phyloP scores from a whole-genome alignment of 2,113 vertebrate species.

The Sinocyclocheilus rhinocerous region DNA sequence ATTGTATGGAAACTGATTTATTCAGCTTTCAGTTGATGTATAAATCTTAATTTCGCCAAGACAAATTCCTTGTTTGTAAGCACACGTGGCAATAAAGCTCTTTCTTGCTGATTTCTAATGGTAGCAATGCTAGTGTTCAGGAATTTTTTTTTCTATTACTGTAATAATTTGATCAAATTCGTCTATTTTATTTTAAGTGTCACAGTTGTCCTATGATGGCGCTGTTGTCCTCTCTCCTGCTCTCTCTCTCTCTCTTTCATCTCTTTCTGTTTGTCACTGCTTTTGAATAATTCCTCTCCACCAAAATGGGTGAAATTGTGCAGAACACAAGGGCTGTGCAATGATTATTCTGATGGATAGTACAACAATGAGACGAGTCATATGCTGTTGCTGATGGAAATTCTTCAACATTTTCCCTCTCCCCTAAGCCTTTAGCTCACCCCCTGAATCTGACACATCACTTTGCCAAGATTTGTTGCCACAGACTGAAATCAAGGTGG shows the following conservation, averaged over 20 bases:
- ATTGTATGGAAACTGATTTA: too few relatives aligned
- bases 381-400: constrained; percentile 55
- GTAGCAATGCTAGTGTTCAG: not conserved
- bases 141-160: not conserved
- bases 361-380: constrained; percentile 52
- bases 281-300: constrained; percentile 40
- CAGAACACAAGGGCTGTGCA: constrained; percentile 52
- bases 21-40: too few relatives aligned
- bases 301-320: constrained; percentile 62
- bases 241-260: not conserved
- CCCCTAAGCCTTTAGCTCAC: constrained; percentile 45
- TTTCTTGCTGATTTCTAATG: too few relatives aligned
- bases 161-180: not conserved
- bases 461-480: constrained; percentile 73
- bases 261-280: constrained; percentile 32
- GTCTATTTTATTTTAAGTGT: not conserved
- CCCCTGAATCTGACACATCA: constrained; percentile 66
- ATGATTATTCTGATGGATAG: constrained; percentile 68
- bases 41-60: too few relatives aligned
- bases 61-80: too few relatives aligned
- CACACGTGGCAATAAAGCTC: too few relatives aligned
- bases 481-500: constrained; percentile 65
- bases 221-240: constrained; percentile 42
- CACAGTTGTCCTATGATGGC: constrained; percentile 29
- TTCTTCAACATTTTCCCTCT: constrained; percentile 53